Base-by-base conservation (phyloP, 2,888 invertebrate genomes). In the Troilus luridus region DNA sequence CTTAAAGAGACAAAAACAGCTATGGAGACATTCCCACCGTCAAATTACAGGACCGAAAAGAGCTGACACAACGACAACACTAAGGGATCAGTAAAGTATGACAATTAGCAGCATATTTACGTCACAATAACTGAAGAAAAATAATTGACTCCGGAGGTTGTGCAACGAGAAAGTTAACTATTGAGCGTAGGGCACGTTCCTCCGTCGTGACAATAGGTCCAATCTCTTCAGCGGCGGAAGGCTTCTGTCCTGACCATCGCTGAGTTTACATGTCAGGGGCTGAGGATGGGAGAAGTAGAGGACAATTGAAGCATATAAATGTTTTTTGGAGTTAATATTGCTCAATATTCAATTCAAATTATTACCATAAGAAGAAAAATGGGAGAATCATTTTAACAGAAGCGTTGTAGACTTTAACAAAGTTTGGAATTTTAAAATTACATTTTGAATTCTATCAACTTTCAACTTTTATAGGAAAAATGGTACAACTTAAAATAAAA, bases 111-210 rank as follows among this genome's bases (percentile, higher is more conserved):
- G n/a, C n/a, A 58, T 56, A n/a, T 85, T 85, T 85, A 85, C 85
- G 85, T 85, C 85, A 85, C 56, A 21, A 85, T 58, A 85, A 85
- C 85, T 41, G 21, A 85, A 85, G 56, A n/a, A 85, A 85, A 85
- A 85, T 85, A 85, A 85, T 85, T 85, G 85, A 56, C 85, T 56
- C 9, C 19, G 3, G 10, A 17, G 56, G 56, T 85, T 85, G 56
- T n/a, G 85, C 85, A 85, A 85, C n/a, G 85, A n/a, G 85, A 85
- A 85, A 85, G 85, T n/a, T 56, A 58, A 85, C 85, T 85, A 85
- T 85, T n/a, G 85, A 85, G 85, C 85, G 85, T 85, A 85, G 56
- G 56, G 85, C 56, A 85, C 85, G 85, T 85, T 85, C n/a, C 56
- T 85, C 21, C 56, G 85, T 85, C 85, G 85, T 58, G 85, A 85